A percentile compares a stretch with the other conserved stretches of the same genome.
These are phyloP conservation scores for Troides helena DNA, from an alignment of 2,888 invertebrate genomes.

Conservation along the genomic window DNA sequence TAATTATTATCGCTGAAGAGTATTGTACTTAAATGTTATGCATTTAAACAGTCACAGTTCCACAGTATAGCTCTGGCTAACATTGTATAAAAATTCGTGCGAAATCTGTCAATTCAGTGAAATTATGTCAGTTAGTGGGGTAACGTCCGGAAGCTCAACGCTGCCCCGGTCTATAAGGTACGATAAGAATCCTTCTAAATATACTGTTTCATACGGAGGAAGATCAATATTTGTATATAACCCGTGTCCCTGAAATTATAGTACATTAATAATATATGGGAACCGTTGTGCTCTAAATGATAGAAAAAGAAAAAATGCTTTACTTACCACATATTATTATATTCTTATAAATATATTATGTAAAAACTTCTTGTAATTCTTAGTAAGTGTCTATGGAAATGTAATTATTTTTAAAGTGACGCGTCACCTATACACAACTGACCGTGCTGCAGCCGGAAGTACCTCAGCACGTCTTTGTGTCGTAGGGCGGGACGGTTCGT, in stretches of 20 bases:
- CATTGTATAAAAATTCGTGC: slow-evolving; percentile 49
- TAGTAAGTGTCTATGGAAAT: slow-evolving; percentile 76
- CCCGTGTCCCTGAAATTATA: slow-evolving; percentile 65
- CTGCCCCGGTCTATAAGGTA: slow-evolving; percentile 62
- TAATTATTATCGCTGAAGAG: slow-evolving; percentile 5
- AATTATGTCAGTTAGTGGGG: slow-evolving; percentile 70
- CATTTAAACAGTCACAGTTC: slow-evolving; percentile 39
- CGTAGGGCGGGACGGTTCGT: slow-evolving; percentile 56
- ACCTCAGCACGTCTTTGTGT: slow-evolving; percentile 58
- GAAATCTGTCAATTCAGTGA: slow-evolving; percentile 74
- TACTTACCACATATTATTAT: slow-evolving; percentile 69
- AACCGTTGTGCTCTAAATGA: slow-evolving; percentile 73
- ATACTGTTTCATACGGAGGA: slow-evolving; percentile 60
- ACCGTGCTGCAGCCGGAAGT: slow-evolving; percentile 49
- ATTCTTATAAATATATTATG: slow-evolving; percentile 80
- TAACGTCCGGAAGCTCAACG: slow-evolving; percentile 50
- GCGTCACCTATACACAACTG: slow-evolving; percentile 60
- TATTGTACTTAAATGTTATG: slow-evolving; percentile 29
- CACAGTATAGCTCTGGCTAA: slow-evolving; percentile 57
- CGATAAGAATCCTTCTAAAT: slow-evolving; percentile 57
- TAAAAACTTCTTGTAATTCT: slow-evolving; percentile 73
- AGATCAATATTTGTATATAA: slow-evolving; percentile 66
- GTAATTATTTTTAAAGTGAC: slow-evolving; percentile 60
- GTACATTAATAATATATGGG: slow-evolving; percentile 51
- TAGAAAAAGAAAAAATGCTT: slow-evolving; percentile 74